Evolutionary conservation across 2,888 invertebrate species (phyloP), one percentile per base, ranked within the genome.

Genomic region (Melipona beecheii): DNA sequence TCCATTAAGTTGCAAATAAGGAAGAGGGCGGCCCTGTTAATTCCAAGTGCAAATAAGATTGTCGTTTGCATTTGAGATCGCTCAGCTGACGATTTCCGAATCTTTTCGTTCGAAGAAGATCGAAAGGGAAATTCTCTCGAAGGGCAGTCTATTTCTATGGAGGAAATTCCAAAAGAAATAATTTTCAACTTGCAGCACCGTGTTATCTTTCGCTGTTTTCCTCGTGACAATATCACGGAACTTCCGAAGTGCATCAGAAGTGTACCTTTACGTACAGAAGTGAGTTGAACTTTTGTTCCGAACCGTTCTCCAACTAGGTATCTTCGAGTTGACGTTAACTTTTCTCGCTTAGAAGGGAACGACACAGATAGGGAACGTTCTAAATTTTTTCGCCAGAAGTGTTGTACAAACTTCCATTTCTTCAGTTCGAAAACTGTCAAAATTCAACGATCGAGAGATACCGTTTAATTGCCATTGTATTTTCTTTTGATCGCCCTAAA

Each of bases 131-230:
- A 56, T 75, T 75, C n/a, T 43, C 3, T 49, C 50, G 36, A 31
- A 2, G n/a, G 75, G 31, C 24, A 69, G 64, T 75, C 49, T 70
- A 69, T 69, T 79, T 79, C 54, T 36, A 69, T 27, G 19, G 54
- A 11, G 15, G 27, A 56, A 70, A 80, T n/a, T n/a, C 50, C 71
- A 71, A 80, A 64, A 78, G 73, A 64, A 78, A 81, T 73, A 54
- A 64, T 79, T 75, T 79, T 60, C 70, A 69, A 71, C 64, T 62
- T 36, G 68, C 50, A 68, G 36, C 54, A 9, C 43, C 43, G 43
- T 9, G 64, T 69, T 69, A 76, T 76, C 73, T 75, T 56, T 49
- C 49, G 5, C 27, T 56, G 65, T 71, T 72, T 75, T 71, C 73
- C 21, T 43, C 43, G 72, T 80, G 65, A 80, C 75, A 80, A 56